Evolutionary conservation across 2,888 invertebrate species (phyloP).

Genomic region (Synanthedon andrenaeformis): DNA sequence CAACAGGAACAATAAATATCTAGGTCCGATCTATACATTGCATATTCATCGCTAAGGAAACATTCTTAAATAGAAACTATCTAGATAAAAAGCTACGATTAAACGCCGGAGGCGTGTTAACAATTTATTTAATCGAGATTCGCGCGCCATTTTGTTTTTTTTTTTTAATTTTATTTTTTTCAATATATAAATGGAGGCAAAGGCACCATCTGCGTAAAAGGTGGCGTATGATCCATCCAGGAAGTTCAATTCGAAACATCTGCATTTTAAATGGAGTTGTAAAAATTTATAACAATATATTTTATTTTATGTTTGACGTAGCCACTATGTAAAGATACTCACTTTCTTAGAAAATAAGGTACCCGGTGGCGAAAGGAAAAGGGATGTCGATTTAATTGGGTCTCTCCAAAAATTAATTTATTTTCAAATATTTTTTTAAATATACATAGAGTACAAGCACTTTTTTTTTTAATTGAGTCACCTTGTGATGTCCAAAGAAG

Average conservation of each 20-base stretch:
- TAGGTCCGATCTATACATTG: conserved; percentile 41
- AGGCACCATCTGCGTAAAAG: conserved; percentile 47
- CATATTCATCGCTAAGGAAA: conserved; percentile 39
- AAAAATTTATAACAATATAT: neutral
- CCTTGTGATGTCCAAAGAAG: too few relatives aligned
- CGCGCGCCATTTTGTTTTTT: conserved; percentile 23
- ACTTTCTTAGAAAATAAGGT: neutral
- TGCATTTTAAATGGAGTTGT: conserved; percentile 20
- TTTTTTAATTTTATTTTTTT: conserved; percentile 17
- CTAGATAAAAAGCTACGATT: conserved; percentile 46
- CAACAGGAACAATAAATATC: conserved; percentile 43
- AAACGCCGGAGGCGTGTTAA: conserved; percentile 44
- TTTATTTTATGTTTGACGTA: neutral
- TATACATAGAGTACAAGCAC: too few relatives aligned
- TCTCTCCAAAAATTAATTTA: too few relatives aligned
- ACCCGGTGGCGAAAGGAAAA: neutral
- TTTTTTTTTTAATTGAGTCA: too few relatives aligned
- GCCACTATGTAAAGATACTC: neutral
- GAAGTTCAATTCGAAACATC: conserved; percentile 37
- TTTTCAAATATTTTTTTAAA: too few relatives aligned
- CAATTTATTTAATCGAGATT: conserved; percentile 55
- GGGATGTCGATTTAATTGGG: neutral
- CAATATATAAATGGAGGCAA: conserved; percentile 5
- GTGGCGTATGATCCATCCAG: conserved; percentile 43
- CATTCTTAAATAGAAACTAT: conserved; percentile 44